phyloP scores from a whole-genome alignment of 2,888 invertebrate genomes.

The Shargacucullia verbasci region DNA sequence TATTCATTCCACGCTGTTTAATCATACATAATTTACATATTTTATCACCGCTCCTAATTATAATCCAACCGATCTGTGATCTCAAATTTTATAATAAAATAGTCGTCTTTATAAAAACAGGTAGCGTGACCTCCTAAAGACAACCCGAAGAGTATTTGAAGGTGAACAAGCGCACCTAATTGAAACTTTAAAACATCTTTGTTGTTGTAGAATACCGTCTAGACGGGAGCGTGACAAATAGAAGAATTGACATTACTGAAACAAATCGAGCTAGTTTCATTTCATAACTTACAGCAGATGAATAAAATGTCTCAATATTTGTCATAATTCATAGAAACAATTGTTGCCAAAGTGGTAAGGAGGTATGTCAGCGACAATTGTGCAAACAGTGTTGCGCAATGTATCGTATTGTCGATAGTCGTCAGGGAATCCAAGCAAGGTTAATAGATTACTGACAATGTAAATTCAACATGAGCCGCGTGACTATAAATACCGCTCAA shows the following conservation, averaged over 20 bases:
- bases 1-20: slow-evolving; percentile 39
- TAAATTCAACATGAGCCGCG: slow-evolving; percentile 63
- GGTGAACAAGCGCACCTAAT: slow-evolving; percentile 66
- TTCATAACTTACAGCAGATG: slow-evolving; percentile 20
- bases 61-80: slow-evolving; percentile 25
- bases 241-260: slow-evolving; percentile 34
- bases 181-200: slow-evolving; percentile 50
- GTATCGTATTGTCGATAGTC: slow-evolving; percentile 66
- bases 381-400: slow-evolving; percentile 75
- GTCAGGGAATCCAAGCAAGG: slow-evolving; percentile 68
- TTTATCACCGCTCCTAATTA: slow-evolving; percentile 33
- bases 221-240: slow-evolving; percentile 46
- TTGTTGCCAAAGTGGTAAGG: slow-evolving; percentile 40
- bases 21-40: slow-evolving; percentile 44
- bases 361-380: slow-evolving; percentile 63
- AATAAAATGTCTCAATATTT: slow-evolving; percentile 23
- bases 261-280: slow-evolving; percentile 20
- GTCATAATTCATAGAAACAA: slow-evolving; percentile 25
- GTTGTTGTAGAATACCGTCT: slow-evolving; percentile 50
- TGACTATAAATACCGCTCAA: slow-evolving; percentile 58
- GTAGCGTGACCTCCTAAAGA: slow-evolving; percentile 55
- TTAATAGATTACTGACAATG: slow-evolving; percentile 71
- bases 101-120: slow-evolving; percentile 46
- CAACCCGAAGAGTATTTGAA: slow-evolving; percentile 68
- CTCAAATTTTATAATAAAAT: slow-evolving; percentile 33